These are phyloP conservation scores for Musca vetustissima DNA, from an alignment of 1,140 invertebrate species.

Conservation along the genomic window DNA sequence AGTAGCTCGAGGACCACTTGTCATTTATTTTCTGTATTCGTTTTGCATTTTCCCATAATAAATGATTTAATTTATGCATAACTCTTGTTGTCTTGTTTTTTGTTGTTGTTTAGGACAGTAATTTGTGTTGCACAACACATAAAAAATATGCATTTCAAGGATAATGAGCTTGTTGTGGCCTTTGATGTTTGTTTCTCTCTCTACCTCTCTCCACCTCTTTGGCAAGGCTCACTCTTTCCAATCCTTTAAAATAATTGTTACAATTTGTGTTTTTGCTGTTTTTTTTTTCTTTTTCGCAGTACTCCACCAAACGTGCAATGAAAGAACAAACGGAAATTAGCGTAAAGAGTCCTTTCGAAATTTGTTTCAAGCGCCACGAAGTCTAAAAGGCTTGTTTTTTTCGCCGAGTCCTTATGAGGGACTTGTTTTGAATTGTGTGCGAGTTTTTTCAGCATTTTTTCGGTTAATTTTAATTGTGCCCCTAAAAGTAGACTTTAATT, in stretches of 20 bases:
- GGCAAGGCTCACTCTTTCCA: not conserved
- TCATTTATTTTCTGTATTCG: not conserved
- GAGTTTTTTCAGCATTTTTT: no score
- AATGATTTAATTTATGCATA: conserved; percentile 20
- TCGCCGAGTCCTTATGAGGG: not conserved
- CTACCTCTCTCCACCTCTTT: not conserved
- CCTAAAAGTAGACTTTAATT: no score
- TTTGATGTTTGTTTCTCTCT: not conserved
- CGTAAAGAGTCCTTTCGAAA: conserved; percentile 11
- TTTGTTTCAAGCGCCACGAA: not conserved
- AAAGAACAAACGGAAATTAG: conserved; percentile 16
- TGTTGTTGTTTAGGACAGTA: not conserved
- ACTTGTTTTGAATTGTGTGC: no score
- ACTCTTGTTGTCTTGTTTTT: not conserved
- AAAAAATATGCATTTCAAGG: conserved; percentile 8
- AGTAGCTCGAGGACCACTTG: not conserved
- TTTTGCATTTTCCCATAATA: conserved; percentile 13
- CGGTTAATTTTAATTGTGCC: no score
- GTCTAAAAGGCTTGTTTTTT: not conserved
- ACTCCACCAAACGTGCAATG: not conserved
- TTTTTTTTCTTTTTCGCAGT: no score
- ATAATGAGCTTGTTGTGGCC: conserved; percentile 14
- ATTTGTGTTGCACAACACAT: no score
- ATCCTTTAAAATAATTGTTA: conserved; percentile 4
- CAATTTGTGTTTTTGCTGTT: no score